These are phyloP conservation scores for Coremacera marginata DNA, from an alignment of 2,888 invertebrate species.

Conservation along the genomic window DNA sequence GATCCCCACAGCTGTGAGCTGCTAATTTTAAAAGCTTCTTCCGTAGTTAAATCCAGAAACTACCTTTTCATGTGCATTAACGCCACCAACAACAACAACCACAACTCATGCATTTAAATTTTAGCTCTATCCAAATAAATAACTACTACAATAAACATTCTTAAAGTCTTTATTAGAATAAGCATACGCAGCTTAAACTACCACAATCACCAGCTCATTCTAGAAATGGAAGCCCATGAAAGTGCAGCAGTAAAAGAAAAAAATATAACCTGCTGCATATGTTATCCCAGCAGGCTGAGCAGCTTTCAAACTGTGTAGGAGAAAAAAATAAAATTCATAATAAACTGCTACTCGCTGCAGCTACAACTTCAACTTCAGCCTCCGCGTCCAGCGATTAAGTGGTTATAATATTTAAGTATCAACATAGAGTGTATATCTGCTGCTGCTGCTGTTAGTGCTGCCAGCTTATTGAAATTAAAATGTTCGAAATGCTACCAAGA, in stretches of 20 bases:
- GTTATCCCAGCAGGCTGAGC: background rate
- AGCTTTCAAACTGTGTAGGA: too few species aligned
- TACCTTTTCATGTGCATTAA: background rate
- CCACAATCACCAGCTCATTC: too few species aligned
- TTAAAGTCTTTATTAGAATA: constrained; percentile 31
- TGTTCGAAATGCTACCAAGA: background rate
- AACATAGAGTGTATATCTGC: constrained; percentile 23
- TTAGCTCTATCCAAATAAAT: background rate
- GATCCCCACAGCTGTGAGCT: background rate
- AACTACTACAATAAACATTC: constrained; percentile 16
- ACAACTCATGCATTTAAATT: background rate
- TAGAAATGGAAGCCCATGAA: too few species aligned
- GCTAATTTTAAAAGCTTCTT: background rate
- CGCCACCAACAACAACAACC: background rate
- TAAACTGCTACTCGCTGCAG: too few species aligned
- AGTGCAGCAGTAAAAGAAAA: background rate
- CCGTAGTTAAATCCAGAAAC: background rate
- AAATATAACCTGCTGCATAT: background rate
- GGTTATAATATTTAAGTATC: constrained; percentile 33
- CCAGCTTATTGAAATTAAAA: constrained; percentile 3
- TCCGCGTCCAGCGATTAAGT: constrained; percentile 16
- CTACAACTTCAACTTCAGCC: too few species aligned
- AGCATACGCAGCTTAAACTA: background rate
- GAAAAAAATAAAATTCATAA: too few species aligned
- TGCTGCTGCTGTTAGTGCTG: background rate